These are phyloP conservation scores for Pristis pectinata DNA, from an alignment of 2,797 vertebrate species.

Conservation along the genomic window DNA sequence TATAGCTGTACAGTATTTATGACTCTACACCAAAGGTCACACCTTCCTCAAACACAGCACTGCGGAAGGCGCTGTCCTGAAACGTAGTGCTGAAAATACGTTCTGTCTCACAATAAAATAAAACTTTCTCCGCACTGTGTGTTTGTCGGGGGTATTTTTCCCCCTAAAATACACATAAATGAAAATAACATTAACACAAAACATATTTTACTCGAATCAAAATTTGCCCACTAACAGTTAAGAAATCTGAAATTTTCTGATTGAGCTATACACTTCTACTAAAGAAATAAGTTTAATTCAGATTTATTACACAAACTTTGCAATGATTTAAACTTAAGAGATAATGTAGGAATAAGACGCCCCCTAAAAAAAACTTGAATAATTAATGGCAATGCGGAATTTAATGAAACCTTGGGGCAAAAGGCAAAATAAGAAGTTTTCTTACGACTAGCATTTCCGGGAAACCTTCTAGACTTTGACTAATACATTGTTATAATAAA, in stretches of 20 bases:
- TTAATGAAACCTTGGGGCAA: background rate
- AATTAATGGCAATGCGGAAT: background rate
- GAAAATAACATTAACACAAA: background rate
- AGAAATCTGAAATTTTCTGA: background rate
- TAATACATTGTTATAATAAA: background rate
- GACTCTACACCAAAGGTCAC: background rate
- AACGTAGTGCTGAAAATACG: background rate
- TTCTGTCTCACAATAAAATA: background rate
- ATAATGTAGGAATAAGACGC: background rate
- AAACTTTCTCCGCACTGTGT: background rate
- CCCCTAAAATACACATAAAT: too few relatives aligned
- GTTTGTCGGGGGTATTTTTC: background rate
- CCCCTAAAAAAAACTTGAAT: background rate
- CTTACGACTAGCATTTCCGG: background rate
- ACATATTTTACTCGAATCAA: too few relatives aligned
- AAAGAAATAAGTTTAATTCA: too few relatives aligned
- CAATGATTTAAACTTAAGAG: background rate
- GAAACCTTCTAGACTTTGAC: background rate
- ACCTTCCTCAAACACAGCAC: background rate
- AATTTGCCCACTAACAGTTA: background rate
- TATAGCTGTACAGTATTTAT: background rate
- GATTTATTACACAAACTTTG: background rate
- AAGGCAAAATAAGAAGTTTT: background rate
- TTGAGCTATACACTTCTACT: background rate
- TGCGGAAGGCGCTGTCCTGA: slow-evolving; percentile 32